Conservation (phyloP, 1,140 invertebrate genomes). For the Xylocopa sonorina region DNA sequence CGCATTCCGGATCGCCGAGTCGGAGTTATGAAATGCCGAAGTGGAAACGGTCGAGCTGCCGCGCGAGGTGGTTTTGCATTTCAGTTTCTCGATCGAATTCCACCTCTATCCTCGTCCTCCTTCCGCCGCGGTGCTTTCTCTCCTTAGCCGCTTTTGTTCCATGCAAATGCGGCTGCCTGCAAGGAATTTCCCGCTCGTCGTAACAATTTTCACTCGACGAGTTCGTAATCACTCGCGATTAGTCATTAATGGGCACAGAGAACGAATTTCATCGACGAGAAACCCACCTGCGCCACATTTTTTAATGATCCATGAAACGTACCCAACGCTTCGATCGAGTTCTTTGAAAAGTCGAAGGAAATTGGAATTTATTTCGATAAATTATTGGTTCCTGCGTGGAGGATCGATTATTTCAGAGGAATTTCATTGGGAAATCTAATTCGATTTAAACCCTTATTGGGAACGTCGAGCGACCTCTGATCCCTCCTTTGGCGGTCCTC, state of each 20-base stretch:
- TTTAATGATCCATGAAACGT: no score
- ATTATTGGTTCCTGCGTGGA: neutral
- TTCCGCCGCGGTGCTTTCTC: neutral
- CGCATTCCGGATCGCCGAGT: conserved; percentile 49
- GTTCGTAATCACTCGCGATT: neutral
- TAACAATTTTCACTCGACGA: conserved; percentile 23
- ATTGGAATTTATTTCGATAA: neutral
- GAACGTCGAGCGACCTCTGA: neutral
- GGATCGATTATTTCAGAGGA: neutral
- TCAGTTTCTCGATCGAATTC: conserved; percentile 59
- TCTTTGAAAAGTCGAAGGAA: neutral
- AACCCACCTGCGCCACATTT: no score
- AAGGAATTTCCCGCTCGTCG: conserved; percentile 49
- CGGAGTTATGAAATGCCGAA: conserved; percentile 68
- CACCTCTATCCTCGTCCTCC: conserved; percentile 19
- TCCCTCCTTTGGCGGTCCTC: neutral
- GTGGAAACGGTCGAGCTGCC: conserved; percentile 61
- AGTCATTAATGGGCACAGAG: no score
- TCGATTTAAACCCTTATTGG: neutral
- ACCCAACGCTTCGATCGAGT: no score
- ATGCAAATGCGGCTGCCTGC: conserved; percentile 15
- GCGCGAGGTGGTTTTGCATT: conserved; percentile 70
- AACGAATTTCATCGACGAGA: no score
- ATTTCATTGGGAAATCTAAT: conserved; percentile 19
- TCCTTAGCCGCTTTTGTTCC: conserved; percentile 28